Base-by-base conservation (phyloP, 1,140 invertebrate species). In the Calephelis nemesis region DNA sequence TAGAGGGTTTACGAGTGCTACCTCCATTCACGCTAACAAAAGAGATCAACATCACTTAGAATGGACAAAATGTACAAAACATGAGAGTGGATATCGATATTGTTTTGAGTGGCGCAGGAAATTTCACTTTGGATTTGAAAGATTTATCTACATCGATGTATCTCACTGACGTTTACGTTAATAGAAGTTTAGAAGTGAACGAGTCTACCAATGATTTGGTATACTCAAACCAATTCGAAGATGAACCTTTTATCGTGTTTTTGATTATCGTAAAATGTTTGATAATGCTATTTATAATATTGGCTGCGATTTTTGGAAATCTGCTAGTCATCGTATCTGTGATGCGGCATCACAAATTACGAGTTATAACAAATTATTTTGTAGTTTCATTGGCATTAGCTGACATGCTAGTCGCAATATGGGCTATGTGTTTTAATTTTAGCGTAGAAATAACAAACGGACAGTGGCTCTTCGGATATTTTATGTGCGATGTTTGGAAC, bases 401-500 rank as follows among this genome's bases (percentile, higher is more conserved):
- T 0, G 97, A 98, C 82, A 96, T 97, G 94, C 90, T 98, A n/a
- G 97, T 98, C 0, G 97, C 97, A 0, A 94, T 98, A 13, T 96
- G 97, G 92, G 97, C 96, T 1, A 97, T 98, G 98, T 97, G 97
- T 62, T 98, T 98, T 90, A 98, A 98, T 93, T 97, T 97, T 70
- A 96, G 95, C 87, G 95, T 97, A 10, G 96, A 97, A 80, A 92
- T 97, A 19, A 96, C 94, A 47, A 96, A 94, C n/a, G 95, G 96
- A 13, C 92, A 93, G 68, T 99, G 98, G 98, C 87, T 98, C 15
- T 98, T 98, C 83, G 97, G 97, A 0, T 95, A 96, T 77, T 95
- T 97, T 72, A 97, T 98, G 95, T 99, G 98, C 88, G 97, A 98
- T 87, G 95, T 98, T 9, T 99, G 97, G 96, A 99, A 98, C 84